Base-by-base conservation (phyloP, 1,140 invertebrate species). In the Platyura marginata region DNA sequence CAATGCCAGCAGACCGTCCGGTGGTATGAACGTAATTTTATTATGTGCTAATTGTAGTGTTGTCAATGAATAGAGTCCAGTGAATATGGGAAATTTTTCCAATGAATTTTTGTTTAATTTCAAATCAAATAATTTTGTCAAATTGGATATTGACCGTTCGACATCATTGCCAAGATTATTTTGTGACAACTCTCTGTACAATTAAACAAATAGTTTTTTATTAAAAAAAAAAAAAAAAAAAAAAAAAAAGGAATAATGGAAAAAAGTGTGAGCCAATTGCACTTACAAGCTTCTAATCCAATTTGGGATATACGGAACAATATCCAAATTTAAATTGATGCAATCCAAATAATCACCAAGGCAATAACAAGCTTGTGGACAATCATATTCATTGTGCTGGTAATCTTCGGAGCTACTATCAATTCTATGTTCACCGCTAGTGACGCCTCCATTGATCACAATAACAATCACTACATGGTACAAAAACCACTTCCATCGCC, bases 221-320 rank as follows among this genome's bases (percentile, higher is more conserved):
- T n/a, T n/a, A n/a, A n/a, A n/a, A n/a, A n/a, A n/a, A n/a, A n/a
- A n/a, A n/a, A n/a, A n/a, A n/a, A n/a, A n/a, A 54, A 56, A 38
- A 60, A 47, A 29, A 60, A 59, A 48, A 51, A 40, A 19, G 39
- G n/a, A 19, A 53, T 46, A 55, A 48, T 42, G 54, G 57, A 37
- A 56, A 53, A 53, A 54, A 51, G 55, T 59, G 51, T 63, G 62
- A 42, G 52, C 51, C 46, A 56, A 63, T 18, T 44, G 33, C 47
- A 73, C 64, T 67, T 71, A 74, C 64, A 76, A 63, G 50, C 65
- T 63, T 60, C 64, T 66, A 53, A 71, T 67, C 66, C 73, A 74
- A 61, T 63, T 64, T 43, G 72, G 72, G 56, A 74, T 63, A 54
- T 65, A 62, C 42, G 72, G 70, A 51, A 73, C 64, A 47, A 57